phyloP scores from a whole-genome alignment of 92 coral and sea anemone species.

The Actinernus sp. region DNA sequence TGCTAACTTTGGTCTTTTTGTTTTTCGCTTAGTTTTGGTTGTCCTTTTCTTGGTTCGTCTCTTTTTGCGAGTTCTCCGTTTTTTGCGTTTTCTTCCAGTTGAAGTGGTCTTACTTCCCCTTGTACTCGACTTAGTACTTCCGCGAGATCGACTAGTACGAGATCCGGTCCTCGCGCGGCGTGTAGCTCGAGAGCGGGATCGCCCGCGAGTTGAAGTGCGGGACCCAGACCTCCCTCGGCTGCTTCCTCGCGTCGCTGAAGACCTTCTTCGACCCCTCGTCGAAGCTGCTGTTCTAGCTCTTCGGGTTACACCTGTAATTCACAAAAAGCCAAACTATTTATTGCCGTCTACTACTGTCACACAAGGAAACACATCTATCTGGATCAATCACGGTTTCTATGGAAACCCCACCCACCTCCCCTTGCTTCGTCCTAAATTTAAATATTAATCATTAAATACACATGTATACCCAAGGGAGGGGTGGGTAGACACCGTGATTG shows the following conservation, averaged over 20 bases:
- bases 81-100: slow-evolving; percentile 8
- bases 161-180: slow-evolving; percentile 17
- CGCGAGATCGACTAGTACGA: slow-evolving; percentile 8
- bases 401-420: background rate
- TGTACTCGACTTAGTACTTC: slow-evolving; percentile 50
- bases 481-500: too few relatives aligned
- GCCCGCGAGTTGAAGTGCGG: slow-evolving; percentile 11
- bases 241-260: background rate
- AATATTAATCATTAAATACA: too few relatives aligned
- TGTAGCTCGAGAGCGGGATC: slow-evolving; percentile 29
- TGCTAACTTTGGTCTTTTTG: slow-evolving; percentile 42
- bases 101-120: slow-evolving; percentile 49
- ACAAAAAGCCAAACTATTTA: too few relatives aligned
- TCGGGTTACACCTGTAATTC: slow-evolving; percentile 20
- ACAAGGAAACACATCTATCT: too few relatives aligned
- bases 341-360: too few relatives aligned
- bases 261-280: slow-evolving; percentile 57
- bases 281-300: slow-evolving; percentile 80
- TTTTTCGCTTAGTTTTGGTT: slow-evolving; percentile 26
- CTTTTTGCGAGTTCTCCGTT: slow-evolving; percentile 8
- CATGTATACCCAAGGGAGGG: too few relatives aligned
- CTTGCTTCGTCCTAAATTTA: too few relatives aligned
- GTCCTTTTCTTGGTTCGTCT: slow-evolving; percentile 21
- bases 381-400: too few relatives aligned
- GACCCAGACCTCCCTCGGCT: slow-evolving; percentile 3